phyloP scores from a whole-genome alignment of 1,140 invertebrate genomes.

The Steinernema feltiae region DNA sequence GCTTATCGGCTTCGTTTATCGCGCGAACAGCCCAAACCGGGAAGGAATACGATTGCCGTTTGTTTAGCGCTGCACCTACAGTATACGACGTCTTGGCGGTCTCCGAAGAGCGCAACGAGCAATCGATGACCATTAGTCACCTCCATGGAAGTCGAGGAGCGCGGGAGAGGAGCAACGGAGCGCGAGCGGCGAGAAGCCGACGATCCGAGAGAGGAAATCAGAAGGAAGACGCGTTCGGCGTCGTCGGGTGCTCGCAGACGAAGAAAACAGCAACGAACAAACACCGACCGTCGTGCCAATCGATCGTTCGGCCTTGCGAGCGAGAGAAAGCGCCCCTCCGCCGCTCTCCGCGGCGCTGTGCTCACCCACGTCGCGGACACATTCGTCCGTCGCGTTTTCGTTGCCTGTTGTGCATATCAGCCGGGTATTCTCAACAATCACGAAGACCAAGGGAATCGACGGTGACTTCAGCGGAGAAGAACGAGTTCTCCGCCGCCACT shows the following conservation, averaged over 20 bases:
- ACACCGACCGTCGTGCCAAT: not conserved
- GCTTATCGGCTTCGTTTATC: not conserved
- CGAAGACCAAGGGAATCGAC: not conserved
- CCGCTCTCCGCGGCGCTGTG: not conserved
- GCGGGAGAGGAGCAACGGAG: no score
- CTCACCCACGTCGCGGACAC: not conserved
- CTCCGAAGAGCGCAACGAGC: not conserved
- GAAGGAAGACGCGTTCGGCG: no score
- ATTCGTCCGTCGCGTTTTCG: conserved; percentile 5
- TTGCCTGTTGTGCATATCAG: not conserved
- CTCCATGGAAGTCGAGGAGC: not conserved
- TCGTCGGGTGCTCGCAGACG: no score
- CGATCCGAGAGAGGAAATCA: no score
- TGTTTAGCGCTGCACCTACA: not conserved
- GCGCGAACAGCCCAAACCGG: not conserved
- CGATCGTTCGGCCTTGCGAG: not conserved
- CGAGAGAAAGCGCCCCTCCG: no score
- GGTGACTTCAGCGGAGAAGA: not conserved
- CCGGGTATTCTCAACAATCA: not conserved
- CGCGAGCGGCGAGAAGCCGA: no score
- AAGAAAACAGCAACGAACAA: not conserved
- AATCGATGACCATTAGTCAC: not conserved
- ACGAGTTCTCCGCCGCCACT: not conserved
- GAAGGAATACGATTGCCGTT: not conserved
- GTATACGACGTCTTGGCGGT: not conserved